A percentile compares a stretch with the other conserved stretches of the same genome.
Evolutionary conservation across 2,888 invertebrate species (phyloP).

Genomic region (Trissoscelio sp.): DNA sequence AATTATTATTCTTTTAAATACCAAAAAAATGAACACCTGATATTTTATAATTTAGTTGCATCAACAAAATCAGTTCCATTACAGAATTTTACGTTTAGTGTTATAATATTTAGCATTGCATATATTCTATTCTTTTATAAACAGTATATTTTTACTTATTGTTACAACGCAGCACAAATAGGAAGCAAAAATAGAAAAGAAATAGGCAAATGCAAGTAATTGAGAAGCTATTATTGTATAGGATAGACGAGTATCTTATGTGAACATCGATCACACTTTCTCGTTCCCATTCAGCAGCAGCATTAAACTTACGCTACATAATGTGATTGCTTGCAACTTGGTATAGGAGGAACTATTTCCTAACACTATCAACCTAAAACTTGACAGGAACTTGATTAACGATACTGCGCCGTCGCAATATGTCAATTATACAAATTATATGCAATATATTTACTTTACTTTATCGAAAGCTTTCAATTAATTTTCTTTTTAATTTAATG

Average conservation of each 20-base stretch:
- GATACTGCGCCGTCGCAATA: constrained; percentile 33
- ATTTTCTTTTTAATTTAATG: too few relatives aligned
- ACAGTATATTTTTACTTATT: too few relatives aligned
- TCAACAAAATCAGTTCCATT: too few relatives aligned
- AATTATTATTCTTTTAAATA: too few relatives aligned
- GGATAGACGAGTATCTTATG: constrained; percentile 4
- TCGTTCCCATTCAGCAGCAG: constrained; percentile 26
- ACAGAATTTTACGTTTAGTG: too few relatives aligned
- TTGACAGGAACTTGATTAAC: constrained; percentile 51
- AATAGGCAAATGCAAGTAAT: neutral
- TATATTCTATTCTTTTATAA: too few relatives aligned
- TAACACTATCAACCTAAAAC: constrained; percentile 51
- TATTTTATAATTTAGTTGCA: too few relatives aligned
- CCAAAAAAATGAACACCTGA: too few relatives aligned
- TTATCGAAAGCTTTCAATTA: too few relatives aligned
- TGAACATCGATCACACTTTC: constrained; percentile 39
- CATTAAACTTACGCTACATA: constrained; percentile 48
- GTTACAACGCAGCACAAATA: too few relatives aligned
- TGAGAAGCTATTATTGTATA: neutral
- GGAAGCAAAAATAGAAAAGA: neutral
- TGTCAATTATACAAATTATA: constrained; percentile 46
- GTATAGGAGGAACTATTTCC: constrained; percentile 45
- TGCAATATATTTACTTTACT: constrained; percentile 14
- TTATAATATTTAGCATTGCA: too few relatives aligned
- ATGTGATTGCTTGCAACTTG: constrained; percentile 38